Percentiles rank a stretch among this genome's conserved stretches.
Evolutionary conservation across 2,888 invertebrate species (phyloP).

Genomic region (Drosophila lutescens): DNA sequence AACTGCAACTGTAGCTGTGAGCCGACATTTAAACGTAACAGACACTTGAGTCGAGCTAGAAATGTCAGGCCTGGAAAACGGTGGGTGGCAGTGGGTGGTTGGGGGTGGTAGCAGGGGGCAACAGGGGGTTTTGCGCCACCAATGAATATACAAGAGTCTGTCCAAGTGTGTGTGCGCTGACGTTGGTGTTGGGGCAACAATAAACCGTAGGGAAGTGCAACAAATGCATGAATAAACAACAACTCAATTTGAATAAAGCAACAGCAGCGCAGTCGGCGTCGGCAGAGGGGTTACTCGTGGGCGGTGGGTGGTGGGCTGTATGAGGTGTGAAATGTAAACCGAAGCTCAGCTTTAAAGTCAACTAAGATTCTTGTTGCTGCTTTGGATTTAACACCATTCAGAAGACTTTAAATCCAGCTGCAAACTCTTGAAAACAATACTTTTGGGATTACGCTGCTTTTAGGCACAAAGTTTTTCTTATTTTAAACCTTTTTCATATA

Average conservation of each 20-base stretch:
- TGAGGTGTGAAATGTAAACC: constrained; percentile 27
- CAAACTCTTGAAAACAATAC: not conserved
- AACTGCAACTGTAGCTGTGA: constrained; percentile 25
- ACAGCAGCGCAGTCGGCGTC: constrained; percentile 43
- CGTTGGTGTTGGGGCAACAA: constrained; percentile 58
- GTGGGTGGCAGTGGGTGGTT: constrained; percentile 15
- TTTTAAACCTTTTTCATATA: too few species aligned
- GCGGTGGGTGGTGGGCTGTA: constrained; percentile 6
- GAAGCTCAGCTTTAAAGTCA: constrained; percentile 27
- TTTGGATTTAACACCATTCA: not conserved
- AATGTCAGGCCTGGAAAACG: constrained; percentile 33
- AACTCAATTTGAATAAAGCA: constrained; percentile 76
- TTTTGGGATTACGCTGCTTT: not conserved
- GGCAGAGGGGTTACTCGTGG: not conserved
- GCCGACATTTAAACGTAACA: constrained; percentile 69
- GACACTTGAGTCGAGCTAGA: constrained; percentile 65
- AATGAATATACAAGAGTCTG: constrained; percentile 16
- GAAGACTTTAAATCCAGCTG: constrained; percentile 1
- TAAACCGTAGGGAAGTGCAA: constrained; percentile 63
- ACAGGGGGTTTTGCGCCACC: constrained; percentile 39
- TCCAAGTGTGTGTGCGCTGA: constrained; percentile 7
- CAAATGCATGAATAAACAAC: constrained; percentile 78
- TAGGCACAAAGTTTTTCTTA: too few species aligned
- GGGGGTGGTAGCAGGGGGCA: not conserved
- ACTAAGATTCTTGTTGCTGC: constrained; percentile 6